Conservation (phyloP, 2,888 invertebrate species). For the Ganaspis brasiliensis region DNA sequence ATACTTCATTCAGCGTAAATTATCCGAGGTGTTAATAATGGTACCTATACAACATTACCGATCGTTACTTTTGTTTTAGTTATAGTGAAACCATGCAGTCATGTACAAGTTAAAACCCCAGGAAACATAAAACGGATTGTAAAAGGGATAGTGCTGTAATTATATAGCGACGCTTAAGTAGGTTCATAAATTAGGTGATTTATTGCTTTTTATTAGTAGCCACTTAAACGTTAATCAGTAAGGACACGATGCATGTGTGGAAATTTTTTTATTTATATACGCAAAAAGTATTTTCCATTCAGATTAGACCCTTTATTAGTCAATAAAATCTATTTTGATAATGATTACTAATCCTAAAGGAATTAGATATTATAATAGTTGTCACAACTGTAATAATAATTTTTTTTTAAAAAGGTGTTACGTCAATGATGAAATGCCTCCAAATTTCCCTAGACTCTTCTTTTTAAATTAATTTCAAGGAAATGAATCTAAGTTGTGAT, state of each 20-base stretch:
- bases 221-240: slow-evolving; percentile 51
- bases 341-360: too few species aligned
- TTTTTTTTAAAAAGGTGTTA: too few species aligned
- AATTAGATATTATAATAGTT: too few species aligned
- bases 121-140: slow-evolving; percentile 40
- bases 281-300: too few species aligned
- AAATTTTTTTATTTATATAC: too few species aligned
- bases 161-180: slow-evolving; percentile 46
- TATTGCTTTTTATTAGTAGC: slow-evolving; percentile 51
- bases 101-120: slow-evolving; percentile 14
- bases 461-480: too few species aligned
- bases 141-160: slow-evolving; percentile 41
- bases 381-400: too few species aligned
- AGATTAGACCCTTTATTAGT: too few species aligned
- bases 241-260: slow-evolving; percentile 40
- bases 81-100: slow-evolving; percentile 30
- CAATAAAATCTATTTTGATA: too few species aligned
- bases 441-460: too few species aligned
- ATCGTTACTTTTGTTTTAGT: slow-evolving; percentile 42
- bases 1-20: slow-evolving; percentile 29
- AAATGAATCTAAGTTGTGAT: too few species aligned
- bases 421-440: too few species aligned
- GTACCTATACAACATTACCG: slow-evolving; percentile 35
- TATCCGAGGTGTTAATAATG: slow-evolving; percentile 41
- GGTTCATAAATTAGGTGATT: slow-evolving; percentile 56